These are phyloP conservation scores for Erannis defoliaria DNA, from an alignment of 2,888 invertebrate genomes.

Conservation along the genomic window DNA sequence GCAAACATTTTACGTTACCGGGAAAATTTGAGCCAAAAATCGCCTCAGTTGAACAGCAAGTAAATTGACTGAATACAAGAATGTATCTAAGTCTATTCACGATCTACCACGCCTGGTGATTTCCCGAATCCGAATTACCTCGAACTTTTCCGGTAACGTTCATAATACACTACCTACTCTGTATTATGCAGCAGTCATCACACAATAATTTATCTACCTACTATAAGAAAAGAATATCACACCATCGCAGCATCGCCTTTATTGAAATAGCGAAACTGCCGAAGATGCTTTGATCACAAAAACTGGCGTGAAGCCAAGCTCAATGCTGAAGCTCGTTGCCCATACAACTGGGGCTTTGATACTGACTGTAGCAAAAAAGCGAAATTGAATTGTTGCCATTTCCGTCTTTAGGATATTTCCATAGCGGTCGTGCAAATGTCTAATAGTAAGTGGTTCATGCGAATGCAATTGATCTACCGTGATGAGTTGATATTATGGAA, in stretches of 20 bases:
- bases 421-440: constrained; percentile 76
- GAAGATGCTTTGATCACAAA: constrained; percentile 71
- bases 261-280: constrained; percentile 73
- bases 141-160: constrained; percentile 22
- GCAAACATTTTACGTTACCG: constrained; percentile 6
- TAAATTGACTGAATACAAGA: constrained; percentile 6
- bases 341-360: constrained; percentile 70
- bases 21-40: constrained; percentile 15
- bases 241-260: constrained; percentile 60
- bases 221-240: constrained; percentile 65
- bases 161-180: constrained; percentile 38
- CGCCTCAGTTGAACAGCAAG: neutral
- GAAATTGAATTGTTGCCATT: constrained; percentile 85
- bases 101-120: neutral
- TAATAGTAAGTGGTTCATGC: constrained; percentile 74
- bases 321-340: constrained; percentile 75
- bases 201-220: constrained; percentile 61
- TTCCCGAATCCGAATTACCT: constrained; percentile 8
- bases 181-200: constrained; percentile 42
- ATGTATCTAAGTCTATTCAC: neutral
- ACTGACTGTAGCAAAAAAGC: constrained; percentile 81
- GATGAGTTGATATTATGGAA: constrained; percentile 63
- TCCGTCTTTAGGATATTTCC: constrained; percentile 78
- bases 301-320: constrained; percentile 77
- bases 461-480: constrained; percentile 79